Conservation (phyloP, 2,113 vertebrate species). For the Micromys minutus region DNA sequence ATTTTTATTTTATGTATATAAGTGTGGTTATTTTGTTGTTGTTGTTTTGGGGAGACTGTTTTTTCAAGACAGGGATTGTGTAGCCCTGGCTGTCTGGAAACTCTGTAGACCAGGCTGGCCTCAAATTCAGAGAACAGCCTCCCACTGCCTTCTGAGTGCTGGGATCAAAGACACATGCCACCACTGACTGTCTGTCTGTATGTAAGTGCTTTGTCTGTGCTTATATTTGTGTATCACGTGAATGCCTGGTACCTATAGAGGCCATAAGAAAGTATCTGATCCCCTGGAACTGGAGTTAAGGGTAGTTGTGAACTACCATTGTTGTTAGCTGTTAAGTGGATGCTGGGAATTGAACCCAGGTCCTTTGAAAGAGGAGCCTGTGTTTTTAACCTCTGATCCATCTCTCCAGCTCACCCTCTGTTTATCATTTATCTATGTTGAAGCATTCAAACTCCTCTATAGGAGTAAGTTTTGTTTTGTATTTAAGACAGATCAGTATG, state of each 20-base stretch:
- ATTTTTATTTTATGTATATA: not conserved
- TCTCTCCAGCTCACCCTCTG: not conserved
- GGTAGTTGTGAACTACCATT: not conserved
- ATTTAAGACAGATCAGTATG: not conserved
- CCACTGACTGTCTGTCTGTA: not conserved
- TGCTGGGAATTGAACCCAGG: not conserved
- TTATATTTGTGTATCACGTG: not conserved
- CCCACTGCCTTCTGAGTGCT: not conserved
- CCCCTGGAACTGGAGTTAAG: not conserved
- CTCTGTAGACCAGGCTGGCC: not conserved
- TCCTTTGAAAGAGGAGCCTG: not conserved
- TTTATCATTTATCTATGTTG: not conserved
- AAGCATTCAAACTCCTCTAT: not conserved
- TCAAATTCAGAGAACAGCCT: not conserved
- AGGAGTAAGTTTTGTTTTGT: not conserved
- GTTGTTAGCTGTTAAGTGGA: not conserved
- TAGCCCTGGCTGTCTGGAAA: not conserved
- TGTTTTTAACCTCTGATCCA: not conserved
- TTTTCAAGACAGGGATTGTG: not conserved
- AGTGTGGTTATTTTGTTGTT: too few relatives aligned
- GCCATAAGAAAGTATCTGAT: not conserved
- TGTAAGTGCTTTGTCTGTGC: not conserved
- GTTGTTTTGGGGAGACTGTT: too few relatives aligned
- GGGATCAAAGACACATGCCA: not conserved
- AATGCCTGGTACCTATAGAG: not conserved